Evolutionary conservation across 2,888 invertebrate species (phyloP), one percentile per base, ranked within the genome.

Genomic region (Drosophila vallismaia): DNA sequence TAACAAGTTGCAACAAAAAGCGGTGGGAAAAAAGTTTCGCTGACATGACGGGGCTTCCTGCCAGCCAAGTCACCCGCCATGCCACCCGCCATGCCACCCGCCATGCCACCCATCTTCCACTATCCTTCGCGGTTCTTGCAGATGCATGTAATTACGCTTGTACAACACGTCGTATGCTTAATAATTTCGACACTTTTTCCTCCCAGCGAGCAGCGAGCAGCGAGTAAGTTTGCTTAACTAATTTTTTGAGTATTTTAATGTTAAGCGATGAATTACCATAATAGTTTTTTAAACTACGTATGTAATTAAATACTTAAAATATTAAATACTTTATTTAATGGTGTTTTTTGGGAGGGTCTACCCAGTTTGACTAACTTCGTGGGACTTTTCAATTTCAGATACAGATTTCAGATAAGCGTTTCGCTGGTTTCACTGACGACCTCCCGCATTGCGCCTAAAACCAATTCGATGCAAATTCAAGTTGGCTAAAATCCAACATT

Each of bases 361-460:
- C 12, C 29, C 12, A 12, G 14, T 9, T 7, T 9, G 4, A 12
- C 5, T 28, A 5, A 28, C 28, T 19, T 48, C 42, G 46, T 54
- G 54, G 58, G 60, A 59, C 67, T 71, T 53, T 71, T 72, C 77
- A 71, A 85, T 85, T 85, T 77, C 53, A 83, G 19, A 19, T 2
- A 19, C 53, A 83, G 82, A 83, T 83, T 2, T 2, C 53, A 83
- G 82, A 83, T 83, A 83, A 83, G 79, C 82, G 64, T 54, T 70
- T 68, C 29, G 54, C 44, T 60, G 54, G 64, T 50, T 70, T 68
- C 29, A 51, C 44, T 60, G 54, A 63, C 63, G 62, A 67, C 74
- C 86, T 64, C 82, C 82, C 76, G 82, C 86, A 85, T 75, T 83
- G 79, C 81, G 79, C 87, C 77, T 60, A 75, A 76, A 77, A 79